phyloP scores from a whole-genome alignment of 35 echinoderm and acorn worm genomes.

The Eucidaris tribuloides region DNA sequence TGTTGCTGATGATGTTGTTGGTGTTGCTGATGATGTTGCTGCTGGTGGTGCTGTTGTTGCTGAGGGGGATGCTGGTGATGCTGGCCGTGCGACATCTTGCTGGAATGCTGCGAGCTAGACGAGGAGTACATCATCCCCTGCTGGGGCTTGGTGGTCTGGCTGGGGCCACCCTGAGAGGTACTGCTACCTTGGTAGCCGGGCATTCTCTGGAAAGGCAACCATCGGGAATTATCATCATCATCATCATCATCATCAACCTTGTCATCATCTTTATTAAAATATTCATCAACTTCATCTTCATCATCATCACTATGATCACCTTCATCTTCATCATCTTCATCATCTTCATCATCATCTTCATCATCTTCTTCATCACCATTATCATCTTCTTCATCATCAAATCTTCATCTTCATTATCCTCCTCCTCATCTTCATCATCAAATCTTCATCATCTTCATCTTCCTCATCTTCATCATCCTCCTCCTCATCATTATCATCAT shows the following conservation, averaged over 20 bases:
- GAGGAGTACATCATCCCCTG: constrained; percentile 81
- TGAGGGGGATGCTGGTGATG: constrained; percentile 64
- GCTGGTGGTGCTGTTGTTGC: neutral
- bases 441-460: no score
- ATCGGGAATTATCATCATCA: no score
- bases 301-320: no score
- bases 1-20: neutral
- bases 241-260: neutral
- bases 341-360: neutral
- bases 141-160: constrained; percentile 44
- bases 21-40: neutral
- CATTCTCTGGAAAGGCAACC: constrained; percentile 55
- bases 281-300: neutral
- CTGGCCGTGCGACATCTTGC: constrained; percentile 34
- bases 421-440: no score
- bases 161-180: constrained; percentile 28
- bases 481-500: no score
- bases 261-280: neutral
- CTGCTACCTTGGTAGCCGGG: constrained; percentile 64
- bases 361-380: neutral
- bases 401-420: no score
- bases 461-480: no score
- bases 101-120: constrained; percentile 8
- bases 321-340: no score
- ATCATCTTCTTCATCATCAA: neutral